Percentiles rank a stretch among this genome's conserved stretches.
phyloP scores from a whole-genome alignment of 2,113 vertebrate species.

The Oncorhynchus gorbuscha region DNA sequence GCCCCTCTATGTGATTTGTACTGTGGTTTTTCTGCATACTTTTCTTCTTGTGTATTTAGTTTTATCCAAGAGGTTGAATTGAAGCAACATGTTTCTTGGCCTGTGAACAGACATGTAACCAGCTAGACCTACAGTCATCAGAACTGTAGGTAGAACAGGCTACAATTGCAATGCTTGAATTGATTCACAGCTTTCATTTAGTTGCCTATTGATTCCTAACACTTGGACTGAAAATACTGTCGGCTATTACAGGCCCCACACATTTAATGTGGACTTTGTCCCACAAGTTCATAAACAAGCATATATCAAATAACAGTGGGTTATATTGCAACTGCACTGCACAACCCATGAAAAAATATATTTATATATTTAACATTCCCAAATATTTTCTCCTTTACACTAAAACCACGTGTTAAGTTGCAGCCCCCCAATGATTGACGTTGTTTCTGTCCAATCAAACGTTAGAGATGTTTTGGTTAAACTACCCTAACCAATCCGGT shows the following conservation, averaged over 20 bases:
- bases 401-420: constrained; percentile 81
- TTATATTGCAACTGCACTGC: no score
- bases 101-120: neutral
- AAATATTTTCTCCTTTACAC: constrained; percentile 32
- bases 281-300: neutral
- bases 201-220: no score
- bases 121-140: neutral
- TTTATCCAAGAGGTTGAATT: neutral
- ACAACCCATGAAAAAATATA: neutral
- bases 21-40: neutral
- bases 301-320: neutral
- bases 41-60: neutral
- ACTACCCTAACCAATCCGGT: constrained; percentile 40
- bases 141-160: no score
- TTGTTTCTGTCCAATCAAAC: constrained; percentile 39
- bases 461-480: neutral
- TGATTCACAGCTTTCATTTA: no score
- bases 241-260: no score
- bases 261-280: constrained; percentile 4
- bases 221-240: no score
- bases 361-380: neutral
- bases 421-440: constrained; percentile 59
- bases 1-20: neutral
- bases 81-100: neutral
- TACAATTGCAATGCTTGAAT: no score